Conservation (phyloP, 2,888 invertebrate genomes). For the Tipula helvola region DNA sequence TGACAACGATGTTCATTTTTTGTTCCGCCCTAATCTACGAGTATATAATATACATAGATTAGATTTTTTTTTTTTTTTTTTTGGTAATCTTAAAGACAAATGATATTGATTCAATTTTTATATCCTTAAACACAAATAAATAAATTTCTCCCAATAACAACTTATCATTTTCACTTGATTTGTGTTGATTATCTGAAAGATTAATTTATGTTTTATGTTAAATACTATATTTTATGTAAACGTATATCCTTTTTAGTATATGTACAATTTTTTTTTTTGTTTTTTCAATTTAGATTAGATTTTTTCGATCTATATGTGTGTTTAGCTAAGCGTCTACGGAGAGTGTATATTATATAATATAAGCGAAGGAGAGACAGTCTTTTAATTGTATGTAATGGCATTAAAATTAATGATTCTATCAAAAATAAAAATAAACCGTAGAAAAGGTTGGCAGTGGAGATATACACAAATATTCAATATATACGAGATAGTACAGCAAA, state of each 20-base stretch:
- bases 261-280: not conserved
- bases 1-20: not conserved
- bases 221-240: not conserved
- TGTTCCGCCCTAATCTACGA: not conserved
- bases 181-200: not conserved
- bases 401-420: not conserved
- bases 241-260: not conserved
- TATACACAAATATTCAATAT: not conserved
- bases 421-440: not conserved
- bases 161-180: not conserved
- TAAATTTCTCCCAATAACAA: conserved; percentile 4
- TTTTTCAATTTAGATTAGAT: not conserved
- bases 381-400: not conserved
- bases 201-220: conserved; percentile 4
- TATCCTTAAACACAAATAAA: not conserved
- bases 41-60: not conserved
- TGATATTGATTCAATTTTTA: conserved; percentile 4
- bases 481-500: not conserved
- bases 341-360: not conserved
- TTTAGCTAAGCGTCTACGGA: not conserved
- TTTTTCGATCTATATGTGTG: not conserved
- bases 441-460: not conserved
- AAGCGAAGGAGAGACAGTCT: not conserved
- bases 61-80: too few species aligned
- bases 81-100: not conserved